Evolutionary conservation across 1,140 invertebrate species (phyloP).

Genomic region (Diplogasteroides magnus): DNA sequence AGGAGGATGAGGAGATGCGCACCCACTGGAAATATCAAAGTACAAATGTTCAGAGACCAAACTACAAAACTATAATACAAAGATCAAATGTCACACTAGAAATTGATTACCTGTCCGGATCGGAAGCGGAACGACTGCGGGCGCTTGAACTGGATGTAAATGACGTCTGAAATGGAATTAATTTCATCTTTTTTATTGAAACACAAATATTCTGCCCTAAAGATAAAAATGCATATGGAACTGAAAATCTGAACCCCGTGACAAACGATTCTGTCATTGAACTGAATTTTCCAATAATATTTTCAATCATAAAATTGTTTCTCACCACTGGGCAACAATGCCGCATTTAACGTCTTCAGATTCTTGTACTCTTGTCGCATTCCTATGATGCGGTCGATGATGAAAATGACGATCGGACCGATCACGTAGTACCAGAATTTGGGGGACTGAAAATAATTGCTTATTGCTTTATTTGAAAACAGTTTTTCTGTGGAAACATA

Average conservation of each 20-base stretch:
- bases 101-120: slow-evolving; percentile 62
- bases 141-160: slow-evolving; percentile 64
- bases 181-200: no score
- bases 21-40: slow-evolving; percentile 74
- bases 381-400: slow-evolving; percentile 55
- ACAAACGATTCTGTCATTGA: slow-evolving; percentile 3
- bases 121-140: slow-evolving; percentile 94
- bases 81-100: neutral
- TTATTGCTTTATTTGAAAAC: no score
- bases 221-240: no score
- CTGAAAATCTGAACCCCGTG: no score
- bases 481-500: no score
- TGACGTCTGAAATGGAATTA: slow-evolving; percentile 59
- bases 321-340: slow-evolving; percentile 80
- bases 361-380: slow-evolving; percentile 66
- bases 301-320: slow-evolving; percentile 39
- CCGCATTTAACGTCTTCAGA: slow-evolving; percentile 87
- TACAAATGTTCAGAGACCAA: no score
- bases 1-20: slow-evolving; percentile 82
- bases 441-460: slow-evolving; percentile 62
- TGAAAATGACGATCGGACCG: slow-evolving; percentile 70
- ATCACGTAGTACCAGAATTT: slow-evolving; percentile 92
- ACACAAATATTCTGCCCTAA: no score
- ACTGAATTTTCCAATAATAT: neutral
- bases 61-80: no score